Base-by-base conservation (phyloP, 37 sponge, comb jelly and placozoan species). In the Crambe crambe region DNA sequence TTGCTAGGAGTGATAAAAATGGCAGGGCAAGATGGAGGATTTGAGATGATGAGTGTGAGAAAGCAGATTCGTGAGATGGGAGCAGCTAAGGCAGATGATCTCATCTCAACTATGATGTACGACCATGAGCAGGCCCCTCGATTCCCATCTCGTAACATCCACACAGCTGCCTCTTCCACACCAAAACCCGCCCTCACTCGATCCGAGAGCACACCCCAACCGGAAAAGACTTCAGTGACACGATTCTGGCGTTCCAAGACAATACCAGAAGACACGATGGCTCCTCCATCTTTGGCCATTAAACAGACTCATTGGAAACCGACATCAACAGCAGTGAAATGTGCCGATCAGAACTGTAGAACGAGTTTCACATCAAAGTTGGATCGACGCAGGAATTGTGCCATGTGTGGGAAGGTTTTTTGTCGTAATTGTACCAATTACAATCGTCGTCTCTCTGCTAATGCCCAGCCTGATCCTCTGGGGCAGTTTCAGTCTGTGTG, bases 351-450 rank as follows among this genome's bases (percentile, higher is more conserved):
- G 18, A 66, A 37, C 15, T 86, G 87, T 58, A 26, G 75, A 12
- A 73, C 68, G 51, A 26, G 35, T 37, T 80, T 86, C 51, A 0
- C 74, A 9, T n/a, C 44, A 1, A 66, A 26, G 8, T 25, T n/a
- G 39, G 17, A 74, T 18, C 44, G 83, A 21, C 18, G 57, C 2
- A 59, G 86, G 37, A 87, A 82, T 44, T 88, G 89, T 37, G 37
- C 72, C 26, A 78, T 88, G 89, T 88, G 89, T 66, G 83, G 83
- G 2, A 43, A 77, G 21, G 83, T 78, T 0, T 88, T 78, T 68
- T 88, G 89, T 40, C 72, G 64, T 18, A 10, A 42, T 1, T 88
- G 89, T 42, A 56, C 83, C 2, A 51, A 51, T 9, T 83, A 42
- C 27, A 38, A 68, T 18, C 40, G 85, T 54, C 72, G 54, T 36